phyloP scores from a whole-genome alignment of 2,797 vertebrate genomes.

The Enoplosus armatus region DNA sequence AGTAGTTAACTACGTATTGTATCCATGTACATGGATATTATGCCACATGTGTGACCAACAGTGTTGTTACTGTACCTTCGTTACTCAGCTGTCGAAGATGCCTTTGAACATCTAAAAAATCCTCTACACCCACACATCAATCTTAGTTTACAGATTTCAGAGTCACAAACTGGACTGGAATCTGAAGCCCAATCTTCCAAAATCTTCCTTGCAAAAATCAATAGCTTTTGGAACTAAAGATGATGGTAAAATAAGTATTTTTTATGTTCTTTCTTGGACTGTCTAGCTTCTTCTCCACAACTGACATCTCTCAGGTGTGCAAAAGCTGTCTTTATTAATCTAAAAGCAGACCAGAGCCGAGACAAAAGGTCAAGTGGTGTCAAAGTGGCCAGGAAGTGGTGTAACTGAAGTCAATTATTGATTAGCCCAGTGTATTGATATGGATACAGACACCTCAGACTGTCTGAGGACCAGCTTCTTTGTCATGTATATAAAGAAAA shows the following conservation, averaged over 20 bases:
- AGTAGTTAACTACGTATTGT: background rate
- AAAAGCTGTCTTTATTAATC: constrained; percentile 50
- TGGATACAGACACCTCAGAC: constrained; percentile 35
- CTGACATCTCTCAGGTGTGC: background rate
- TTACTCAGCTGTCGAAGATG: too few species aligned
- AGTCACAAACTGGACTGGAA: background rate
- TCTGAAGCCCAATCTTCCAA: background rate
- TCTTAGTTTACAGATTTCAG: background rate
- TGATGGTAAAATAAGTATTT: background rate
- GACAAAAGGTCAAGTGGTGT: constrained; percentile 74
- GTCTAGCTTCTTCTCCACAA: background rate
- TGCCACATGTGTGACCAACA: too few species aligned
- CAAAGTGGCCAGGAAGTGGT: constrained; percentile 60
- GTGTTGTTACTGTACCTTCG: too few species aligned
- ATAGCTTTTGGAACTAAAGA: background rate
- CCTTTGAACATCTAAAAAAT: too few species aligned
- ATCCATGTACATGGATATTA: background rate
- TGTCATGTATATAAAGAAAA: constrained; percentile 16
- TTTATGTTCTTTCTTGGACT: background rate
- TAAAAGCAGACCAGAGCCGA: constrained; percentile 76
- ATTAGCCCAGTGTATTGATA: constrained; percentile 55
- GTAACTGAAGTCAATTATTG: constrained; percentile 70
- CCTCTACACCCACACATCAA: too few species aligned
- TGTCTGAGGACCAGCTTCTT: constrained; percentile 10
- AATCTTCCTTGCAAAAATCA: background rate